Base-by-base conservation (phyloP, 2,888 invertebrate species). In the Leptinotarsa peninsularis region DNA sequence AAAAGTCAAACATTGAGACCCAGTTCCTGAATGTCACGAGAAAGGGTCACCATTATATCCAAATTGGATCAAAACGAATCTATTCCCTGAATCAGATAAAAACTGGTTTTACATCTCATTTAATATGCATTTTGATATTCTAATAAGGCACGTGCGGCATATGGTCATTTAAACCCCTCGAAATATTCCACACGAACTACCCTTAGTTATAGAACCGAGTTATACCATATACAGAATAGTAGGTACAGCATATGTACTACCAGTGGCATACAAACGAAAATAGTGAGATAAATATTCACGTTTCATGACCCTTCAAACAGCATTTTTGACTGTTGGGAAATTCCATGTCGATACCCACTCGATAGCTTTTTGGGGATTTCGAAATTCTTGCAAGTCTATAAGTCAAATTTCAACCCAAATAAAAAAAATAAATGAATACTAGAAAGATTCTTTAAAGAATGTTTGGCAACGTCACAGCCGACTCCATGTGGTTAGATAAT, bases 71-170 rank as follows among this genome's bases (percentile, higher is more conserved):
- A 43, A 49, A 71, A 66, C 49, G 52, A 63, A 49, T 68, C 21
- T 33, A 71, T 27, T 71, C 33, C 33, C n/a, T 71, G 33, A 74
- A 71, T 71, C 60, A 70, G 67, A 74, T 74, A 75, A 75, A 52
- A 75, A 75, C 75, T 60, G 71, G 75, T 71, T 75, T 63, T 67
- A 54, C 49, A 68, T 75, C 58, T 58, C 67, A 72, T 72, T 74
- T 7, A 70, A 71, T 72, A 72, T 70, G 70, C 70, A 67, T 69
- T 63, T 68, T 70, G 56, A 60, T 43, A 68, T 68, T 72, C 54
- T 56, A 72, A 75, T 75, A 67, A 71, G 21, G 76, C 72, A 78
- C 78, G 76, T 72, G 78, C 60, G 75, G 67, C 77, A 77, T 79
- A 77, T 79, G 76, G 78, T 74, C 67, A 73, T 60, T 79, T 69